Conservation (phyloP, 92 coral and sea anemone species). For the Galaxea fascicularis region DNA sequence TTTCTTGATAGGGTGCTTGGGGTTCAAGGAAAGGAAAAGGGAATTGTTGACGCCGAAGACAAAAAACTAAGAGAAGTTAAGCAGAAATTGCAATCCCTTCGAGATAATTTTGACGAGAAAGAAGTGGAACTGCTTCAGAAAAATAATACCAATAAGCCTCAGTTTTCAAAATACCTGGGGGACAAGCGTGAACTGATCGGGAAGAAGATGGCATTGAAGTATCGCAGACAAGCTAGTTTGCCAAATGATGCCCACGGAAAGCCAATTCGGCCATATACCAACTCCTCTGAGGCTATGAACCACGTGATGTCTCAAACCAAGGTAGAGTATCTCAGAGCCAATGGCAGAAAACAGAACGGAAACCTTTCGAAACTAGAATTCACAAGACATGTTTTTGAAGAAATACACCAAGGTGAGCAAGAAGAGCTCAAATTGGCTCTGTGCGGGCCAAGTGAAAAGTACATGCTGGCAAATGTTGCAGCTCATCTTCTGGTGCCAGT, state of each 20-base stretch:
- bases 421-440: conserved; percentile 66
- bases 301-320: conserved; percentile 69
- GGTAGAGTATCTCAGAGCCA: conserved; percentile 48
- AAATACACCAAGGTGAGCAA: conserved; percentile 51
- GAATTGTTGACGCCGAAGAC: conserved; percentile 69
- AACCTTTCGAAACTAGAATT: conserved; percentile 65
- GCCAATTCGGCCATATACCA: conserved; percentile 68
- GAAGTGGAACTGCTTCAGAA: conserved; percentile 59
- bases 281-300: conserved; percentile 72
- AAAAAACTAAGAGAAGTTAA: conserved; percentile 61
- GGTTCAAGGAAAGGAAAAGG: conserved; percentile 49
- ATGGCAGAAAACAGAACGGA: conserved; percentile 54
- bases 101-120: conserved; percentile 50
- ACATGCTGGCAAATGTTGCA: conserved; percentile 62
- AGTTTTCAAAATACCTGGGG: conserved; percentile 60
- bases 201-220: conserved; percentile 63
- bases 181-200: conserved; percentile 66
- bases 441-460: conserved; percentile 63
- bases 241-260: conserved; percentile 55
- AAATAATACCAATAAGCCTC: conserved; percentile 46
- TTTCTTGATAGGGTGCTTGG: conserved; percentile 68
- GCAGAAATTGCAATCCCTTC: conserved; percentile 29
- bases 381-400: conserved; percentile 67
- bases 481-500: conserved; percentile 70
- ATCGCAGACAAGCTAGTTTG: conserved; percentile 62